Conservation (phyloP, 2,113 vertebrate genomes). For the Phainopepla nitens region DNA sequence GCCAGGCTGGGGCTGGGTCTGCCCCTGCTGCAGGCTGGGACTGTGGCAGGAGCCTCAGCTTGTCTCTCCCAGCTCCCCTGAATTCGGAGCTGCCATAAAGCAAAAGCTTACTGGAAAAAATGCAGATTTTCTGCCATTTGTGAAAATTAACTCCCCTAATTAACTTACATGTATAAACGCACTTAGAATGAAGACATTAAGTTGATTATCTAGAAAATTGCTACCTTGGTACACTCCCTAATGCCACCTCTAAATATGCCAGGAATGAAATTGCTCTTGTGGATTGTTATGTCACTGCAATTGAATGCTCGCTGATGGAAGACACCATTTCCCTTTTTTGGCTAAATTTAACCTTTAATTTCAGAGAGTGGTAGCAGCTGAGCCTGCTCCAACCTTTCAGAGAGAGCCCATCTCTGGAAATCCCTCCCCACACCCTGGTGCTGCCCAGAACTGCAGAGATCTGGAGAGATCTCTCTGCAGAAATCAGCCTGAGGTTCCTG, state of each 20-base stretch:
- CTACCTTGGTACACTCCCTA: conserved; percentile 71
- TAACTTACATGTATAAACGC: conserved; percentile 68
- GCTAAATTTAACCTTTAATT: conserved; percentile 48
- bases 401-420: not conserved
- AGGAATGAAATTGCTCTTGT: conserved; percentile 64
- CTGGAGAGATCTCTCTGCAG: too few species aligned
- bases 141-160: conserved; percentile 78
- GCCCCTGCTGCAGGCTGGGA: not conserved
- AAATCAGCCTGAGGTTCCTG: not conserved
- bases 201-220: conserved; percentile 79
- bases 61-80: conserved; percentile 2
- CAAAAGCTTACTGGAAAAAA: conserved; percentile 40
- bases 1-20: not conserved
- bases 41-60: not conserved
- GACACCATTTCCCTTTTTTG: not conserved
- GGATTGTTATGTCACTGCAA: conserved; percentile 58
- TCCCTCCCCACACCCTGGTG: not conserved
- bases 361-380: not conserved
- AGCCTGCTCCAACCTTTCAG: not conserved
- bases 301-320: conserved; percentile 36
- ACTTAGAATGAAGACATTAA: conserved; percentile 74
- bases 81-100: conserved; percentile 38
- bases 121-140: conserved; percentile 70
- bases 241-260: conserved; percentile 65
- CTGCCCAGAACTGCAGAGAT: not conserved